Percentiles rank a stretch among this genome's conserved stretches.
Evolutionary conservation across 2,888 invertebrate species (phyloP).

Genomic region (Chironomus riparius): DNA sequence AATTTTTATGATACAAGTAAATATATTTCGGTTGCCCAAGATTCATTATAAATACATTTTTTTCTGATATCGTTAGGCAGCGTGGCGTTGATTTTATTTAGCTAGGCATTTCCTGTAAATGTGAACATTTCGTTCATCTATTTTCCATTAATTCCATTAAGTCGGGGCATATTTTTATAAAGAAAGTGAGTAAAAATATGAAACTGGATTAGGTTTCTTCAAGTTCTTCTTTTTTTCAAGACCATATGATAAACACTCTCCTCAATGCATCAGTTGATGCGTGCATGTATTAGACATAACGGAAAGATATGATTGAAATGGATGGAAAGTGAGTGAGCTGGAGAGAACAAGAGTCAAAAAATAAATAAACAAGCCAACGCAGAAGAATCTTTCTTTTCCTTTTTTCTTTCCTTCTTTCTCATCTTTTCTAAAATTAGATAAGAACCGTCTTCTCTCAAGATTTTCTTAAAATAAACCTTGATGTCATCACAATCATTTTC

Average conservation of each 20-base stretch:
- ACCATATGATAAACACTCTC: background rate
- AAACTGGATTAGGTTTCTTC: no score
- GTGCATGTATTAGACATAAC: background rate
- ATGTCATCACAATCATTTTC: conserved; percentile 26
- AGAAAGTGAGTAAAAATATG: background rate
- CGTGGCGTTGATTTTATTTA: background rate
- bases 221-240: background rate
- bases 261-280: background rate
- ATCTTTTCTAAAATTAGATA: conserved; percentile 24
- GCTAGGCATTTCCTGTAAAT: background rate
- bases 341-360: background rate
- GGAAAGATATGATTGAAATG: background rate
- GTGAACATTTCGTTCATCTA: no score
- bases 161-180: background rate
- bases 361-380: conserved; percentile 5
- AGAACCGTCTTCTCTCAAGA: conserved; percentile 16
- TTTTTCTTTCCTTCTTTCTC: background rate
- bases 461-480: conserved; percentile 20
- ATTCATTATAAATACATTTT: background rate
- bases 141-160: no score
- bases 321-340: background rate
- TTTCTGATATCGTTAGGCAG: background rate
- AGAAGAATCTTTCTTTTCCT: background rate
- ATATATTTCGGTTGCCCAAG: background rate
- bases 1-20: background rate